Conservation (phyloP, 2,888 invertebrate genomes). For the Spisula subtruncata region DNA sequence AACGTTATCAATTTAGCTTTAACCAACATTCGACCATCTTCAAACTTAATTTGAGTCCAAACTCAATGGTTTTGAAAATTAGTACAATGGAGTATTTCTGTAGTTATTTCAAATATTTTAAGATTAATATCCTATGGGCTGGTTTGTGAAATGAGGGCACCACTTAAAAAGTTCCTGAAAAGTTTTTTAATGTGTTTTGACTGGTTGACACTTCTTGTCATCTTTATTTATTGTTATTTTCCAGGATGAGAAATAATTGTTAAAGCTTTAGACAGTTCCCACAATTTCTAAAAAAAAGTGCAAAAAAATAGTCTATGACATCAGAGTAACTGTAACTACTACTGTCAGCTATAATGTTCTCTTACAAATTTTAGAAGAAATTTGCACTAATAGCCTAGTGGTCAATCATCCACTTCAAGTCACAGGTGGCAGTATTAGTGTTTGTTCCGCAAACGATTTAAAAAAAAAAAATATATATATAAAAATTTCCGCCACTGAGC, state of each 20-base stretch:
- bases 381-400: too few relatives aligned
- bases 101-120: neutral
- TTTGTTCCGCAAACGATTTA: too few relatives aligned
- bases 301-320: too few relatives aligned
- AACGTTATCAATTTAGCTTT: slow-evolving; percentile 18
- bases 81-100: neutral
- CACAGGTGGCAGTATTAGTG: too few relatives aligned
- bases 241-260: neutral
- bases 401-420: too few relatives aligned
- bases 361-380: too few relatives aligned
- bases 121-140: slow-evolving; percentile 15
- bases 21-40: slow-evolving; percentile 23
- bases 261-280: too few relatives aligned
- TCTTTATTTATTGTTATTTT: neutral
- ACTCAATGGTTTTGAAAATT: neutral
- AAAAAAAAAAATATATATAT: too few relatives aligned
- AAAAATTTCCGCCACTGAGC: too few relatives aligned
- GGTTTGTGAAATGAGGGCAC: neutral
- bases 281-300: too few relatives aligned
- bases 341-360: too few relatives aligned
- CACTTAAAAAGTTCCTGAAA: neutral
- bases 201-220: neutral
- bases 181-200: neutral
- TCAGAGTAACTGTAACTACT: too few relatives aligned
- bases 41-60: slow-evolving; percentile 3